These are phyloP conservation scores for Netelia virgata DNA, from an alignment of 2,888 invertebrate species.

Conservation along the genomic window DNA sequence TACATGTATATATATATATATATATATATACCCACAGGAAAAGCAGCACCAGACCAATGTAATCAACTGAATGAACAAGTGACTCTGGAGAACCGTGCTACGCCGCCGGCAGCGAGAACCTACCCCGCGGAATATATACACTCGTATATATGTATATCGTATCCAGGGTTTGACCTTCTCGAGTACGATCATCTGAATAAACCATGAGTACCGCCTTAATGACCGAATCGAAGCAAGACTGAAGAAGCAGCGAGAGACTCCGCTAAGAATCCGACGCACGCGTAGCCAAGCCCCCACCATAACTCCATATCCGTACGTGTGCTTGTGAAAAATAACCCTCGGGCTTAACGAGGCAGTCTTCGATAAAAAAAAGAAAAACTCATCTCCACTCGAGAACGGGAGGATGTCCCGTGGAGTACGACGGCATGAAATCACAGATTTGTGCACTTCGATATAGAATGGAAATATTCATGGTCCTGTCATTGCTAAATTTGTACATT, in stretches of 20 bases:
- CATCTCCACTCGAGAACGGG: neutral
- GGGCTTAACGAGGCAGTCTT: neutral
- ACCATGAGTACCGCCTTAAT: constrained; percentile 81
- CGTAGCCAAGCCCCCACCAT: constrained; percentile 1
- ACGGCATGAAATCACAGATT: constrained; percentile 21
- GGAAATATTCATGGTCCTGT: constrained; percentile 11
- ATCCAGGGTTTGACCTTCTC: constrained; percentile 68
- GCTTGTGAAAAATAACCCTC: constrained; percentile 7
- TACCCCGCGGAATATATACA: constrained; percentile 38
- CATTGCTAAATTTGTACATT: constrained; percentile 1
- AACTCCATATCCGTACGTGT: constrained; percentile 10
- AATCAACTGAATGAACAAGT: constrained; percentile 82
- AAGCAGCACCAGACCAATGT: constrained; percentile 71
- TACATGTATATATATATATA: neutral
- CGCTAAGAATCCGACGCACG: constrained; percentile 16
- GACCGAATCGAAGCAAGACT: constrained; percentile 77
- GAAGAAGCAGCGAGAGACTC: constrained; percentile 38
- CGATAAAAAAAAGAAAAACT: neutral
- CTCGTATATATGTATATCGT: constrained; percentile 11
- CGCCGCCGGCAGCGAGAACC: constrained; percentile 70
- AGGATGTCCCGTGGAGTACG: neutral
- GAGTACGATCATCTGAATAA: constrained; percentile 81
- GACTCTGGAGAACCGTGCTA: constrained; percentile 77
- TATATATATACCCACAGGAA: constrained; percentile 65
- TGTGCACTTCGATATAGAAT: constrained; percentile 2